Base-by-base conservation (phyloP, 2,888 invertebrate species). In the Orthosia cruda region DNA sequence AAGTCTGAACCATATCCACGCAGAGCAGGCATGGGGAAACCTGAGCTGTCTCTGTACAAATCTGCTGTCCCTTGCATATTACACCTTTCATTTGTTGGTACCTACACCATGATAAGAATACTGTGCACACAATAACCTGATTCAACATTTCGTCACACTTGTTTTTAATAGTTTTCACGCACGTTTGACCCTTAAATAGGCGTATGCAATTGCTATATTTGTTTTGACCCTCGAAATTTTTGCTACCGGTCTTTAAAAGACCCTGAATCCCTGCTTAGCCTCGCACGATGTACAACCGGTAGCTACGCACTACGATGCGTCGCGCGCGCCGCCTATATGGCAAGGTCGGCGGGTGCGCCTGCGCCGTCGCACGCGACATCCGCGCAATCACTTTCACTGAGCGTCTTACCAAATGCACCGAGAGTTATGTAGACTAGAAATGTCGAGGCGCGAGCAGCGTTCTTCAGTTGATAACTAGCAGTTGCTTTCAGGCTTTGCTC, bases 361-460 rank as follows among this genome's bases (percentile, higher is more conserved):
- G 88, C 89, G 89, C 89, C 81, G 82, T 89, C 91, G 93, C 95
- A 94, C 95, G 95, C 96, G 96, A 96, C 96, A 94, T 91, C 91
- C 88, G 93, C 93, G 94, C 94, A 94, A 95, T 95, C 96, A 96
- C 96, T 96, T 96, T 96, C 96, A 96, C 96, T 93, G 92, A 92
- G 91, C 90, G 90, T 92, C 91, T 93, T 95, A 93, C 94, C 93
- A 94, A 95, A 95, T 92, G 92, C 93, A 93, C 90, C 89, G 76
- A 83, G 91, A 94, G 66, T 77, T 85, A 86, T 71, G 63, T 74
- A 65, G 55, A 74, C 89, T 88, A 87, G 84, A 89, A 79, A 74
- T 70, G 84, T 59, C 77, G n/a, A 47, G 11, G 23, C 61, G 61
- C 40, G 26, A 58, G 12, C 49, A 26, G 15, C 13, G 15, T 50